phyloP scores from a whole-genome alignment of 2,888 invertebrate genomes.

The Leucozona laternaria region DNA sequence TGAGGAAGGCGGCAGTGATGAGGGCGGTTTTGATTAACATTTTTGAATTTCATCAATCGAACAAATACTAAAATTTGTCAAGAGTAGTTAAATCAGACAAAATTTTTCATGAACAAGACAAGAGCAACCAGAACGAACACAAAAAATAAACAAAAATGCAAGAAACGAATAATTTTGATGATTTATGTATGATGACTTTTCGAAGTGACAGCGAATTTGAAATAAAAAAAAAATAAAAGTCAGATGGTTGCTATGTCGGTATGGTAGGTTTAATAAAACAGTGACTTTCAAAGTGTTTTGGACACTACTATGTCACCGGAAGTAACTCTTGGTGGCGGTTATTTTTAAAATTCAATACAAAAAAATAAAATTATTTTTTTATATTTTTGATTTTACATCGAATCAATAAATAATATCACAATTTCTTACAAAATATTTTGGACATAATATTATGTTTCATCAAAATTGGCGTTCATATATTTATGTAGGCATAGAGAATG shows the following conservation, averaged over 20 bases:
- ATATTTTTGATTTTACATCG: too few species aligned
- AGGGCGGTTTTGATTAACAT: slow-evolving; percentile 56
- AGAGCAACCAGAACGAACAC: slow-evolving; percentile 53
- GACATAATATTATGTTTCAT: too few species aligned
- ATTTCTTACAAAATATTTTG: too few species aligned
- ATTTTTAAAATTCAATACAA: background rate
- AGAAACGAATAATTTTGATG: slow-evolving; percentile 48
- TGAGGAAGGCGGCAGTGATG: slow-evolving; percentile 57
- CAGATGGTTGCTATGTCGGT: slow-evolving; percentile 41
- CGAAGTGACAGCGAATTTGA: slow-evolving; percentile 58
- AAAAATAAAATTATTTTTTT: background rate
- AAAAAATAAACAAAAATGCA: slow-evolving; percentile 69
- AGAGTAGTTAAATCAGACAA: slow-evolving; percentile 46
- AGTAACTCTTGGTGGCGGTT: background rate
- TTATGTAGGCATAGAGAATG: too few species aligned
- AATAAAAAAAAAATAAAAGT: slow-evolving; percentile 16
- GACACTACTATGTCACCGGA: background rate
- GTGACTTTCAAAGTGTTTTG: slow-evolving; percentile 39
- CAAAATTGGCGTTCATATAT: too few species aligned
- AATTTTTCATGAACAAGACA: slow-evolving; percentile 29
- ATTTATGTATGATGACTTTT: slow-evolving; percentile 43
- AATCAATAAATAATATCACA: too few species aligned
- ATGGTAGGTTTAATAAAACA: slow-evolving; percentile 12
- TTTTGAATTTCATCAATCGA: slow-evolving; percentile 39
- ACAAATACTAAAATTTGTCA: slow-evolving; percentile 53